Conservation (phyloP, 1,140 invertebrate species). For the Lamellibrachia luymesi region DNA sequence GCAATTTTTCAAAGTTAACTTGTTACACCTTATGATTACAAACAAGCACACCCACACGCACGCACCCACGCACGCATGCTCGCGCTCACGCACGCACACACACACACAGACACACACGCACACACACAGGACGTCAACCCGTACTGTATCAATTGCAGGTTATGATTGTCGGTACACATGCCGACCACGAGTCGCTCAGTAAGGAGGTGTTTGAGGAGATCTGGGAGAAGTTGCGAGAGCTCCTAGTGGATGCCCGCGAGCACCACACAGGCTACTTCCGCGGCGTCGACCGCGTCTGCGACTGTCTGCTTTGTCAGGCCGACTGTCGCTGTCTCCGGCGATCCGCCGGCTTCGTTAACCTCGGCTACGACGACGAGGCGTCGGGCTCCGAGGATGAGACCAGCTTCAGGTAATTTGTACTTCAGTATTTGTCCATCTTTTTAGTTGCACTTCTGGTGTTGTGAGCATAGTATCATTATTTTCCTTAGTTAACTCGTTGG, state of each 20-base stretch:
- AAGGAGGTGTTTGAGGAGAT: slow-evolving; percentile 23
- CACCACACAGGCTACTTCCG: slow-evolving; percentile 23
- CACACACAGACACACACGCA: too few species aligned
- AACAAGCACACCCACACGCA: too few species aligned
- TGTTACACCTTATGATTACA: too few species aligned
- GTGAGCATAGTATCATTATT: too few species aligned
- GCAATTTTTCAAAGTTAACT: too few species aligned
- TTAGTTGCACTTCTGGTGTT: too few species aligned
- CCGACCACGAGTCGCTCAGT: slow-evolving; percentile 27
- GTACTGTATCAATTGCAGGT: neutral
- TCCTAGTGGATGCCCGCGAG: slow-evolving; percentile 16
- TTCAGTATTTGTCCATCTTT: too few species aligned
- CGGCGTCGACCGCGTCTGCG: slow-evolving; percentile 1
- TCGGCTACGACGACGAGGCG: slow-evolving; percentile 10
- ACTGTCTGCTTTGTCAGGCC: slow-evolving; percentile 26
- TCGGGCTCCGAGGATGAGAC: slow-evolving; percentile 1
- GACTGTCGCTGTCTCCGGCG: slow-evolving; percentile 13
- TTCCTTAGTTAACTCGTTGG: too few species aligned
- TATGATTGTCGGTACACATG: slow-evolving; percentile 27
- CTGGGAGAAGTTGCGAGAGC: slow-evolving; percentile 21
- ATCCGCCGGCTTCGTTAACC: slow-evolving; percentile 21
- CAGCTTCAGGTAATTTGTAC: neutral
- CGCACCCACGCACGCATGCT: too few species aligned
- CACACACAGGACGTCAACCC: neutral
- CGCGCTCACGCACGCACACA: too few species aligned